Conservation (phyloP, 1,140 invertebrate species). For the Musca vetustissima region DNA sequence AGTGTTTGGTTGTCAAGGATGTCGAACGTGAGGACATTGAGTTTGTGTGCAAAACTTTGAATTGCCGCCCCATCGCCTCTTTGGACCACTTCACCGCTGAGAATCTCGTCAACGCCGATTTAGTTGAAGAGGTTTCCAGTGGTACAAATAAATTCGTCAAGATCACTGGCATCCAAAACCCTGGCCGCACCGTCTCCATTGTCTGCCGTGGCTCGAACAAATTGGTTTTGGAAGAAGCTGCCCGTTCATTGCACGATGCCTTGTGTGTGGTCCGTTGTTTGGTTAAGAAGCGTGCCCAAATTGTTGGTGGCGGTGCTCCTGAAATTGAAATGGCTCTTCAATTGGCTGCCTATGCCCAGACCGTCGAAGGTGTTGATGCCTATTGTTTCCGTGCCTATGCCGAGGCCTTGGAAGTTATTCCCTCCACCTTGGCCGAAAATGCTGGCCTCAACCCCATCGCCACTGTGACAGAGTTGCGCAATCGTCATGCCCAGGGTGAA, state of each 20-base stretch:
- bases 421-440: conserved; percentile 98
- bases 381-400: conserved; percentile 95
- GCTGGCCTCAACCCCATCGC: conserved; percentile 97
- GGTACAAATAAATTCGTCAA: conserved; percentile 93
- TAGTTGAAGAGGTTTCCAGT: conserved; percentile 92
- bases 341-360: conserved; percentile 80
- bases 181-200: conserved; percentile 90
- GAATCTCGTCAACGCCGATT: conserved; percentile 86
- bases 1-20: conserved; percentile 98
- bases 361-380: conserved; percentile 86
- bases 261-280: conserved; percentile 97
- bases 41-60: conserved; percentile 94
- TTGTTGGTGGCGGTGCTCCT: conserved; percentile 95
- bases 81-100: conserved; percentile 96
- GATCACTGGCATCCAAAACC: conserved; percentile 87
- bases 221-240: conserved; percentile 92
- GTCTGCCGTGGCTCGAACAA: conserved; percentile 97
- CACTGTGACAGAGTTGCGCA: conserved; percentile 95
- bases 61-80: conserved; percentile 96
- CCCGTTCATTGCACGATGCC: conserved; percentile 95
- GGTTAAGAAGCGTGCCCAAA: conserved; percentile 87
- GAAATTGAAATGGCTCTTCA: conserved; percentile 92
- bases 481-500: conserved; percentile 85
- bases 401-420: conserved; percentile 95
- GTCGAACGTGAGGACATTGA: conserved; percentile 97